Evolutionary conservation across 2,113 vertebrate genomes (phyloP).

Genomic region (Gymnocephalus cernua): DNA sequence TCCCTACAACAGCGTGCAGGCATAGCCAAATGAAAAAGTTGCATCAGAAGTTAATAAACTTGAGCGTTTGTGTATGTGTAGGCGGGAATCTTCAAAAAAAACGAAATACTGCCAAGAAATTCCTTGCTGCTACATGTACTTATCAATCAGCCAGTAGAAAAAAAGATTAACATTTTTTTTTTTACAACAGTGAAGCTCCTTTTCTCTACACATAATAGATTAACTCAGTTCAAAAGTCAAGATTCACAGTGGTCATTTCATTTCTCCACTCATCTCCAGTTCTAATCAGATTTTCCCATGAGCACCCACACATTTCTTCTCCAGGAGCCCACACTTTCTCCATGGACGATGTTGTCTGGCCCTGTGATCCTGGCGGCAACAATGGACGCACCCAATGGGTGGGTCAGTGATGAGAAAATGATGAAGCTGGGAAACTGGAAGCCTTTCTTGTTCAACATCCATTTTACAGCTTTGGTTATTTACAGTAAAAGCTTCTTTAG

Average conservation of each 20-base stretch:
- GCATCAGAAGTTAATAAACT: not conserved
- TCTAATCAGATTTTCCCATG: constrained; percentile 9
- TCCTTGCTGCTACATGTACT: constrained; percentile 31
- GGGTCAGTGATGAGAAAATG: constrained; percentile 35
- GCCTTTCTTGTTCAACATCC: not conserved
- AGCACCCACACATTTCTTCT: constrained; percentile 12
- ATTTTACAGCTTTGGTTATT: constrained; percentile 4
- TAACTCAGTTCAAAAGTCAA: not conserved
- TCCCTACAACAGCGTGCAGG: no score
- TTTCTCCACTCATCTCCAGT: not conserved
- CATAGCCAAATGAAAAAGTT: constrained; percentile 3
- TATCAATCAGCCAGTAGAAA: constrained; percentile 16
- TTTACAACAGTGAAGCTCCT: not conserved
- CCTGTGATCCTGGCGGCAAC: constrained; percentile 1
- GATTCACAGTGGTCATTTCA: constrained; percentile 4
- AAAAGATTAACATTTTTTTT: not conserved
- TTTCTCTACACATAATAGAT: not conserved
- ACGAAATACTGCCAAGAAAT: constrained; percentile 19
- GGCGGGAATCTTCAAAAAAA: constrained; percentile 1
- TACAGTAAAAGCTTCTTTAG: not conserved
- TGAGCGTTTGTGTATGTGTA: not conserved
- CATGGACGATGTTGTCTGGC: constrained; percentile 18
- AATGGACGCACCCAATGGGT: constrained; percentile 19
- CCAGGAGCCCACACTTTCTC: constrained; percentile 24
- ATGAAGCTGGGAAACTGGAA: constrained; percentile 13